phyloP scores from a whole-genome alignment of 2,888 invertebrate species.

The Trichogramma evanescens region DNA sequence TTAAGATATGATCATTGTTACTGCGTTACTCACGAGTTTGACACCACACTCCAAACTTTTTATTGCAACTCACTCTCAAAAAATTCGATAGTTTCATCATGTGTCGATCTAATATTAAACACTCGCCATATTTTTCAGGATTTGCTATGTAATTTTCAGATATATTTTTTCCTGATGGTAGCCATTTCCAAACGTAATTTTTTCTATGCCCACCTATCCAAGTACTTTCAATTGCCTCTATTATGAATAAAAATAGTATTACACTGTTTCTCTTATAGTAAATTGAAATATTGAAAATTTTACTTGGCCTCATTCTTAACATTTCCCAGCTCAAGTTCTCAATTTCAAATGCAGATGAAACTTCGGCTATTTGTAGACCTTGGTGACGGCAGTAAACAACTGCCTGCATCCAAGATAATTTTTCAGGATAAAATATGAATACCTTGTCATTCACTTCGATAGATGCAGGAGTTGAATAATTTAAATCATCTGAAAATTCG shows the following conservation, averaged over 20 bases:
- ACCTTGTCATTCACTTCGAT: slow-evolving; percentile 19
- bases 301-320: slow-evolving; percentile 27
- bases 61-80: slow-evolving; percentile 25
- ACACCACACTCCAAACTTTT: slow-evolving; percentile 26
- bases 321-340: slow-evolving; percentile 22
- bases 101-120: slow-evolving; percentile 29
- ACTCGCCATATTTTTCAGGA: slow-evolving; percentile 17
- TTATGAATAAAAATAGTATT: neutral
- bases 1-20: neutral
- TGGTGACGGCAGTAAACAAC: slow-evolving; percentile 24
- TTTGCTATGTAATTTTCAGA: slow-evolving; percentile 22
- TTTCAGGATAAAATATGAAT: slow-evolving; percentile 23
- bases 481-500: too few relatives aligned
- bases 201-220: slow-evolving; percentile 30
- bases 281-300: neutral
- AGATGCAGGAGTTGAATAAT: neutral
- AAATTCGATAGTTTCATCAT: slow-evolving; percentile 23
- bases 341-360: slow-evolving; percentile 21
- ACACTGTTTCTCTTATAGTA: neutral
- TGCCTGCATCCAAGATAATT: slow-evolving; percentile 26
- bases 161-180: slow-evolving; percentile 24
- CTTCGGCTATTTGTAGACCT: slow-evolving; percentile 25
- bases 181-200: slow-evolving; percentile 27
- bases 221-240: slow-evolving; percentile 28
- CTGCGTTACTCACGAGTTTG: slow-evolving; percentile 24